A percentile compares a stretch with the other conserved stretches of the same genome.
phyloP scores from a whole-genome alignment of 2,113 vertebrate species.

The Xenus cinereus region DNA sequence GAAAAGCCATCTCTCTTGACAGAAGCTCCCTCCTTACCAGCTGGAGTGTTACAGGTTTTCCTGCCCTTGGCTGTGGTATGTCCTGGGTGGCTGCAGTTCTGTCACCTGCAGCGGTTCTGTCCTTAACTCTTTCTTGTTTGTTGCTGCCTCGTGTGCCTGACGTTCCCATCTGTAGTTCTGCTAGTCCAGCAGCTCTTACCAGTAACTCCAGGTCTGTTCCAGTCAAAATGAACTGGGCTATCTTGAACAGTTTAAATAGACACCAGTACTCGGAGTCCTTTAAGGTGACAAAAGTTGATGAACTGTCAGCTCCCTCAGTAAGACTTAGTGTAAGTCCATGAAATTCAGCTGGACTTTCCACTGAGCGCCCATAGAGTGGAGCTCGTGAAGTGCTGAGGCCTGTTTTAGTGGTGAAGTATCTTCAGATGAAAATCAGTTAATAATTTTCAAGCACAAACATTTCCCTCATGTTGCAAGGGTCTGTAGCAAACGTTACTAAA shows the following conservation, averaged over 20 bases:
- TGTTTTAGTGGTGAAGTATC: background rate
- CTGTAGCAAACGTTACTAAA: background rate
- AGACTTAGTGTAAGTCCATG: background rate
- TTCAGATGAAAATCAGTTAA: background rate
- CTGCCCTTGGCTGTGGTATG: background rate
- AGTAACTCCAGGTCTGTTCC: background rate
- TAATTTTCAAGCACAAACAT: background rate
- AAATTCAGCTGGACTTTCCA: background rate
- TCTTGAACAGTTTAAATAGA: background rate
- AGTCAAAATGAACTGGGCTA: background rate
- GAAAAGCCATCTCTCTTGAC: background rate
- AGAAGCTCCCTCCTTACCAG: background rate
- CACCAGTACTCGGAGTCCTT: background rate
- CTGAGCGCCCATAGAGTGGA: background rate
- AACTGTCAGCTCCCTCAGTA: background rate
- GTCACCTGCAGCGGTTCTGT: background rate
- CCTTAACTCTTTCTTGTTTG: background rate
- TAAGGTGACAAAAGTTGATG: background rate
- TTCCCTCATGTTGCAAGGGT: background rate
- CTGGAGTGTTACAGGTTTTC: background rate
- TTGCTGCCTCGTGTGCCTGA: accelerated
- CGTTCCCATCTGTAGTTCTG: background rate
- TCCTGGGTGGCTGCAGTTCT: background rate
- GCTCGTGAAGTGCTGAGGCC: background rate
- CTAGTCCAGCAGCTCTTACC: background rate